Base-by-base conservation (phyloP, 2,797 vertebrate genomes). In the Luscinia megarhynchos region DNA sequence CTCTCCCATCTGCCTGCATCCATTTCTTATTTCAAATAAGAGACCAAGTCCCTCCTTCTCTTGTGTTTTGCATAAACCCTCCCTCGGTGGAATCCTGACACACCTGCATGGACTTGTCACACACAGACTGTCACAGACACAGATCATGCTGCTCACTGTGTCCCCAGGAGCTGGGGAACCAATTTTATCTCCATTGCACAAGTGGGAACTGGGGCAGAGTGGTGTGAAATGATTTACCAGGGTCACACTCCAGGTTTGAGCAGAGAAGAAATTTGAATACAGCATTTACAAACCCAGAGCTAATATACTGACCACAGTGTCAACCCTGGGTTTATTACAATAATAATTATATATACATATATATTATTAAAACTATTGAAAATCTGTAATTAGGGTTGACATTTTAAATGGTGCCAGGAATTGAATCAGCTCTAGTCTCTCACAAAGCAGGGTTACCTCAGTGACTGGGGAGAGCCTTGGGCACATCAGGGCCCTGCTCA, bases 91-190 rank as follows among this genome's bases (percentile, higher is more conserved):
- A 41, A n/a, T 53, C 38, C 50, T 61, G 50, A 48, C 2, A 3
- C 34, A 15, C 21, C 19, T 32, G 19, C 69, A 12, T 21, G 30
- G n/a, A 10, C 19, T 6, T n/a, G 32, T n/a, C 32, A 11, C 51
- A 29, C 14, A 23, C 3, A 43, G 30, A 48, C 38, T 51, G 45
- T 17, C 38, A 51, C n/a, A 58, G 43, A 29, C 38, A 17, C 0
- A 3, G 43, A 29, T 40, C 64, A 32, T 6, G 0, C 0, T 69
- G 36, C 22, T 73, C 63, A 4, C 45, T 16, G 1, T 76, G 26
- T 62, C 43, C 40, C 12, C 50, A 27, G 77, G 16, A 90, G 9
- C 15, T 4, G 43, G 15, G 48, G 34, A 72, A 48, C 26, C 20
- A 10, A 23, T 53, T 93, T 94, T 41, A n/a, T 61, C 41, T 80